Evolutionary conservation across 2,888 invertebrate species (phyloP).

Genomic region (Polydrusus pterygomalis): DNA sequence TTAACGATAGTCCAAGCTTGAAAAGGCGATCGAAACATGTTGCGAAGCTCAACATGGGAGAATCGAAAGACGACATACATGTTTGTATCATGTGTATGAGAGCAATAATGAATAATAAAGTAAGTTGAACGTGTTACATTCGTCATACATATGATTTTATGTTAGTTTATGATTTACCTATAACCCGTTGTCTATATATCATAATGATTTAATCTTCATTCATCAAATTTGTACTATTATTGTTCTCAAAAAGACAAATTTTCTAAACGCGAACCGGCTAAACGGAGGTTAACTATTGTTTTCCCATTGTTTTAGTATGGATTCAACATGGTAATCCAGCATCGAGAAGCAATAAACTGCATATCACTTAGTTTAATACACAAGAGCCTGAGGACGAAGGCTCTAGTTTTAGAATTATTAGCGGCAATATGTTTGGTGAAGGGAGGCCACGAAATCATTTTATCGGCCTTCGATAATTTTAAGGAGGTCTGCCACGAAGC

Average conservation of each 20-base stretch:
- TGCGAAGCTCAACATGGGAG: conserved; percentile 93
- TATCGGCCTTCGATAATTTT: conserved; percentile 98
- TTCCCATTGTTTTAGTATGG: conserved; percentile 84
- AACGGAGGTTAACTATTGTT: background rate
- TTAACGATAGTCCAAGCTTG: conserved; percentile 80
- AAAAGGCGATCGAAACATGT: conserved; percentile 88
- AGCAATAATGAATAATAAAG: conserved; percentile 99
- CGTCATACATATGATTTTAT: too few species aligned
- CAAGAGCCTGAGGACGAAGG: conserved; percentile 97
- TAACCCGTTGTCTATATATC: too few species aligned
- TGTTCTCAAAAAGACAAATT: too few species aligned
- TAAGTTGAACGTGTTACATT: too few species aligned
- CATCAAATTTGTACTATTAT: too few species aligned
- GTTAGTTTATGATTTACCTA: too few species aligned
- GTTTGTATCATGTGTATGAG: conserved; percentile 99
- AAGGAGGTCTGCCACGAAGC: conserved; percentile 93
- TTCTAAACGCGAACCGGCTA: too few species aligned
- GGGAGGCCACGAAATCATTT: conserved; percentile 98
- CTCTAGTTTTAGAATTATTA: conserved; percentile 95
- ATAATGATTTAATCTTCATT: too few species aligned
- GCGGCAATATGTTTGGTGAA: conserved; percentile 99
- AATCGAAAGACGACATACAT: conserved; percentile 98
- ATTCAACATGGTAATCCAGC: conserved; percentile 99
- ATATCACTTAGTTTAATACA: conserved; percentile 98
- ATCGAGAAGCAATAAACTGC: conserved; percentile 98